Percentiles rank a stretch among this genome's conserved stretches.
Conservation (phyloP, 1,140 invertebrate genomes). For the Neoseiulus cucumeris region DNA sequence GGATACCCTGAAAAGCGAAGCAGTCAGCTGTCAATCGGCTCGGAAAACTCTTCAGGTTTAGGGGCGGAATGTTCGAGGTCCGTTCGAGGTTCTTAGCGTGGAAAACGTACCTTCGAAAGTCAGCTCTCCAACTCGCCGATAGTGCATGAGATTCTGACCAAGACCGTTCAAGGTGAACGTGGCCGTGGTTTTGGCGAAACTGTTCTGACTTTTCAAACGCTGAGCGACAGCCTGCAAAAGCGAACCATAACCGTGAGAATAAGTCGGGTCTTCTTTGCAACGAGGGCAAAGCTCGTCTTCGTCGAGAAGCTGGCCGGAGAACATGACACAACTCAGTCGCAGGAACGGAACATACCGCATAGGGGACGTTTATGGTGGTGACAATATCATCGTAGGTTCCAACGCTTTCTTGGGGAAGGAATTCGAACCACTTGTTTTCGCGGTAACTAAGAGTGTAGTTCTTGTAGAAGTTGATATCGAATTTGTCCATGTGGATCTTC, state of each 20-base stretch:
- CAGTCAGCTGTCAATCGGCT: neutral
- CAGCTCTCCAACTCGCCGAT: neutral
- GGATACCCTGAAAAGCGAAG: neutral
- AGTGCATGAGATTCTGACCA: neutral
- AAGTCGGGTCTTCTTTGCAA: too few species aligned
- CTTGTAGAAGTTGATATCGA: neutral
- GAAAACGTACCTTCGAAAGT: constrained; percentile 1
- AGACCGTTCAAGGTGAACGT: neutral
- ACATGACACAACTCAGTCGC: too few species aligned
- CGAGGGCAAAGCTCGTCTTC: too few species aligned
- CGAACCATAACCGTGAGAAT: too few species aligned
- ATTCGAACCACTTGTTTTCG: constrained; percentile 4
- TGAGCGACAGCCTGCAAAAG: neutral
- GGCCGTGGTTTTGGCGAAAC: neutral
- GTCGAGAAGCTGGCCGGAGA: too few species aligned
- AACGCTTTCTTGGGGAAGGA: neutral
- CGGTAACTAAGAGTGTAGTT: neutral
- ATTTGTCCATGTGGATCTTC: constrained; percentile 28
- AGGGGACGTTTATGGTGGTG: neutral
- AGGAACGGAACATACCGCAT: neutral
- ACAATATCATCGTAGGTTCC: neutral
- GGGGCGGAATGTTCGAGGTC: too few species aligned
- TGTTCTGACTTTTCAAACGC: neutral
- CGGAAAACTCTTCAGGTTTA: too few species aligned
- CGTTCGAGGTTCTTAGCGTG: too few species aligned